A percentile compares a stretch with the other conserved stretches of the same genome.
These are phyloP conservation scores for Thunnus maccoyii DNA, from an alignment of 2,113 vertebrate species.

Conservation along the genomic window DNA sequence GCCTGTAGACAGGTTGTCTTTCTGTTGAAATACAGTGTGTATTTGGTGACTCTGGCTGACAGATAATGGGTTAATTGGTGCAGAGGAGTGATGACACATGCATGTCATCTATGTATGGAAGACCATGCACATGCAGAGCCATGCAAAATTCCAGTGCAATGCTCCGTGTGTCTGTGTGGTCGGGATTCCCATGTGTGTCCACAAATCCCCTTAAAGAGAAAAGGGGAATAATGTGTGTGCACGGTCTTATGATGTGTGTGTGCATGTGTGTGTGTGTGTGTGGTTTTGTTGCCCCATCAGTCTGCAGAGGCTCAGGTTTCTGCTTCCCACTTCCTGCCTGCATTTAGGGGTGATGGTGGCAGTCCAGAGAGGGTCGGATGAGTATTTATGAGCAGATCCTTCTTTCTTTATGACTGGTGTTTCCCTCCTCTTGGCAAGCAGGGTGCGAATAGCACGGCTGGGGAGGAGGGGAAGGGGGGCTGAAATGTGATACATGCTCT, in stretches of 20 bases:
- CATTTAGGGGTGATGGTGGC: constrained; percentile 42
- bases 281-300: constrained; percentile 46
- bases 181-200: neutral
- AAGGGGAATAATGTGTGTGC: neutral
- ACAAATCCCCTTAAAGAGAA: neutral
- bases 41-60: neutral
- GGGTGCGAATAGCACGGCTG: constrained; percentile 36
- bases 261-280: constrained; percentile 8
- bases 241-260: neutral
- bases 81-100: constrained; percentile 33
- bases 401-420: constrained; percentile 70
- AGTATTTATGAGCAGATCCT: constrained; percentile 64
- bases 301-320: constrained; percentile 57
- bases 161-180: neutral
- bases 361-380: constrained; percentile 34
- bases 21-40: neutral
- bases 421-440: constrained; percentile 67
- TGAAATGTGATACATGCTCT: constrained; percentile 58
- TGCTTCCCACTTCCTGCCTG: constrained; percentile 42
- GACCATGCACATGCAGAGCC: constrained; percentile 6
- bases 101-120: constrained; percentile 30
- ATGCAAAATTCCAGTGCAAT: constrained; percentile 6
- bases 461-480: neutral
- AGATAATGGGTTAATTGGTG: constrained; percentile 18
- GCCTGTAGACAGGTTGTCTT: constrained; percentile 5